phyloP scores from a whole-genome alignment of 30 jellyfish, hydroid and myxozoan genomes.

The Turritopsis dohrnii region DNA sequence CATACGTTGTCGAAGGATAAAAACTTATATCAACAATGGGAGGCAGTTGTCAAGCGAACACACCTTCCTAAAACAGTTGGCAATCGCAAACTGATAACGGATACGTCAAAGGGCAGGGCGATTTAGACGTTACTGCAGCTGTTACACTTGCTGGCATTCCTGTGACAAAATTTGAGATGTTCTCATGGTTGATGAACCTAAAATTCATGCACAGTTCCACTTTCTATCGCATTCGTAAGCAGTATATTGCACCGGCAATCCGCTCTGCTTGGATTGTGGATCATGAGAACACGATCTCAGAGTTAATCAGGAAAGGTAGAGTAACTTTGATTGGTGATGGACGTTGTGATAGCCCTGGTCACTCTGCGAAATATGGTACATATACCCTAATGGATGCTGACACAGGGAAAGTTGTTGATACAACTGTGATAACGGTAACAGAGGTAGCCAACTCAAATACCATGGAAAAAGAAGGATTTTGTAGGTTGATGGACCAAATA shows the following conservation, averaged over 20 bases:
- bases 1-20: too few relatives aligned
- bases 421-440: neutral
- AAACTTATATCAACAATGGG: too few relatives aligned
- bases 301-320: neutral
- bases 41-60: too few relatives aligned
- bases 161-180: neutral
- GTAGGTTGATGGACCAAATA: neutral
- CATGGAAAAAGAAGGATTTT: neutral
- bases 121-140: slow-evolving; percentile 1
- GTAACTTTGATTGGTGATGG: slow-evolving; percentile 38
- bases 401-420: neutral
- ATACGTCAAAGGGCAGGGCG: neutral
- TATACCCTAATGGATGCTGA: slow-evolving; percentile 20
- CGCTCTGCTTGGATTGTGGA: neutral
- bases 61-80: too few relatives aligned
- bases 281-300: neutral
- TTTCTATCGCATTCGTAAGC: neutral
- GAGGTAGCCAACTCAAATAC: neutral
- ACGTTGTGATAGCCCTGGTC: slow-evolving; percentile 58
- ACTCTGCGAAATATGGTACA: slow-evolving; percentile 60
- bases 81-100: neutral
- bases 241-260: neutral
- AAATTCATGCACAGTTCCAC: neutral
- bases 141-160: slow-evolving; percentile 8
- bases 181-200: neutral